Conservation (phyloP, 2,797 vertebrate genomes). For the Aphelocoma californica region DNA sequence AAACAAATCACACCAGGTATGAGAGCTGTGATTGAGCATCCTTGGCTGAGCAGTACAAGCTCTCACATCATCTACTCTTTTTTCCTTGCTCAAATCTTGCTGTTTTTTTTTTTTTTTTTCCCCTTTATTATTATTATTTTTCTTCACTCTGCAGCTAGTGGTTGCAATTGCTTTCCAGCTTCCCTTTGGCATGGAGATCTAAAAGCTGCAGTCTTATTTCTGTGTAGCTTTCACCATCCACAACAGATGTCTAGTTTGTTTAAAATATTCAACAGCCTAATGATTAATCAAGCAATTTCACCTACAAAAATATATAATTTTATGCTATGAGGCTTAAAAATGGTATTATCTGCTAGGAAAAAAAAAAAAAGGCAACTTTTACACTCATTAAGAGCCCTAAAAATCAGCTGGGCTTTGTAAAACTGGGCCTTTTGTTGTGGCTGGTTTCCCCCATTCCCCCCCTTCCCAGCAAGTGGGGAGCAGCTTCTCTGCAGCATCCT, state of each 20-base stretch:
- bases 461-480: background rate
- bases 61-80: background rate
- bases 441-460: background rate
- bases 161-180: conserved; percentile 11
- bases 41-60: background rate
- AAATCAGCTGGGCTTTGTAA: conserved; percentile 20
- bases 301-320: conserved; percentile 53
- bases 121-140: background rate
- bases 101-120: background rate
- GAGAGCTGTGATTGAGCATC: background rate
- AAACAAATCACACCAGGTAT: background rate
- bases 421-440: background rate
- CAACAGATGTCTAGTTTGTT: conserved; percentile 67
- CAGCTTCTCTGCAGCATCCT: background rate
- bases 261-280: conserved; percentile 60
- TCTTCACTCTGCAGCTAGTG: background rate
- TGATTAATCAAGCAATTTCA: conserved; percentile 60
- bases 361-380: background rate
- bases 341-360: background rate
- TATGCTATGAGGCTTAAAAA: conserved; percentile 7
- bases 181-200: conserved; percentile 34
- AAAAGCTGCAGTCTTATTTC: conserved; percentile 35
- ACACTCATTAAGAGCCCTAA: background rate
- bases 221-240: conserved; percentile 36
- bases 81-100: background rate